Conservation (phyloP, 2,888 invertebrate species). For the Latrodectus hesperus region DNA sequence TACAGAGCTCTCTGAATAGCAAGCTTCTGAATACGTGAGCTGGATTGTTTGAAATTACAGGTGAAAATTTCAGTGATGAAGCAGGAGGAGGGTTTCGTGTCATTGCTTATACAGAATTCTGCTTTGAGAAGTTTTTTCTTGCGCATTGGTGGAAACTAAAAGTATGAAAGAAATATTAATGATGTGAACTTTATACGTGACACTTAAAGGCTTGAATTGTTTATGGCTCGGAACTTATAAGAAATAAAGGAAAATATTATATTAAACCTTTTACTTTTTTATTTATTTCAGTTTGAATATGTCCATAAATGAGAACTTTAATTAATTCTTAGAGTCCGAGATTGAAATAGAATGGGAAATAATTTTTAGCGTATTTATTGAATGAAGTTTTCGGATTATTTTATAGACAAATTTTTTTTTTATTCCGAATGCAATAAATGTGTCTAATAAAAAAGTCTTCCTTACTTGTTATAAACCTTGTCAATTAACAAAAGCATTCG, state of each 20-base stretch:
- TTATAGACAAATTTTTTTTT: too few relatives aligned
- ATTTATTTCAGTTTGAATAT: neutral
- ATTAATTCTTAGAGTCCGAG: too few relatives aligned
- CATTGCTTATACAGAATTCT: neutral
- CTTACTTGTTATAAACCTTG: too few relatives aligned
- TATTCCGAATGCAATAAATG: too few relatives aligned
- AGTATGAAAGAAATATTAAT: neutral
- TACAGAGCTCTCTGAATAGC: constrained; percentile 18
- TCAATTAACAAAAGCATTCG: too few relatives aligned
- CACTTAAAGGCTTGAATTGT: neutral
- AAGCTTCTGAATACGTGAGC: constrained; percentile 42
- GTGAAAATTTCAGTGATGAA: constrained; percentile 10
- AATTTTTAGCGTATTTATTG: too few relatives aligned
- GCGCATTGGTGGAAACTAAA: neutral
- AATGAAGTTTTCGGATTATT: too few relatives aligned
- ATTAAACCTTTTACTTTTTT: neutral
- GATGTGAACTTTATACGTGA: neutral
- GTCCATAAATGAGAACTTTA: neutral
- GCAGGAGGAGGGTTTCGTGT: neutral
- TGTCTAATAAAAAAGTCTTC: too few relatives aligned
- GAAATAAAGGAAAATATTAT: neutral
- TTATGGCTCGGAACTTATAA: neutral
- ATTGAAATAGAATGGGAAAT: too few relatives aligned
- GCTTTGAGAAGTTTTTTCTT: neutral
- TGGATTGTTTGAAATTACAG: constrained; percentile 33